Evolutionary conservation across 2,888 invertebrate species (phyloP).

Genomic region (Cordilura impudica): DNA sequence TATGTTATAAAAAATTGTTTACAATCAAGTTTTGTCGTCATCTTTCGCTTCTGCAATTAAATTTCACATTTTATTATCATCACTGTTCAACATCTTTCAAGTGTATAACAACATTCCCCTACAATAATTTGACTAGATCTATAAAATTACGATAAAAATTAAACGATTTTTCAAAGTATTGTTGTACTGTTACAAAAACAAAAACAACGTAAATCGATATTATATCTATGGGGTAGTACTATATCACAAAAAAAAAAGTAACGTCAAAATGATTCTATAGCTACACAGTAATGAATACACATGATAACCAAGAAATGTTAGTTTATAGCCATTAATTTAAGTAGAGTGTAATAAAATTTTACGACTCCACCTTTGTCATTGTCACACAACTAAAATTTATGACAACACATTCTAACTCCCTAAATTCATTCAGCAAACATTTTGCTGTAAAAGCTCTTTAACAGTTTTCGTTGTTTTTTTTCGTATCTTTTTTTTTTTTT

Average conservation of each 20-base stretch:
- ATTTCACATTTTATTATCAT: slow-evolving; percentile 1
- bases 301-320: background rate
- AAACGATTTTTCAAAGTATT: background rate
- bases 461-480: background rate
- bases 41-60: slow-evolving; percentile 31
- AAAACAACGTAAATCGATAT: background rate
- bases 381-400: background rate
- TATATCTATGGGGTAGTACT: background rate
- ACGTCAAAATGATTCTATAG: background rate
- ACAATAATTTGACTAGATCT: slow-evolving; percentile 16
- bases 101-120: background rate
- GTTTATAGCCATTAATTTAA: background rate
- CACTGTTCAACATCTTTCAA: no score
- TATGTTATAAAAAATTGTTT: slow-evolving; percentile 5
- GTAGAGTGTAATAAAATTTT: slow-evolving; percentile 31
- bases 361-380: slow-evolving; percentile 9
- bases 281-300: background rate
- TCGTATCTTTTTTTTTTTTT: background rate
- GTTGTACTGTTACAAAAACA: background rate
- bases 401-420: background rate
- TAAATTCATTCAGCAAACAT: background rate
- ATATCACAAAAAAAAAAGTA: background rate
- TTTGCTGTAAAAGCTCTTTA: background rate
- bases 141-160: slow-evolving; percentile 3
- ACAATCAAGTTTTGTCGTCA: slow-evolving; percentile 21